Base-by-base conservation (phyloP, 2,888 invertebrate genomes). In the Dryococelus australis region DNA sequence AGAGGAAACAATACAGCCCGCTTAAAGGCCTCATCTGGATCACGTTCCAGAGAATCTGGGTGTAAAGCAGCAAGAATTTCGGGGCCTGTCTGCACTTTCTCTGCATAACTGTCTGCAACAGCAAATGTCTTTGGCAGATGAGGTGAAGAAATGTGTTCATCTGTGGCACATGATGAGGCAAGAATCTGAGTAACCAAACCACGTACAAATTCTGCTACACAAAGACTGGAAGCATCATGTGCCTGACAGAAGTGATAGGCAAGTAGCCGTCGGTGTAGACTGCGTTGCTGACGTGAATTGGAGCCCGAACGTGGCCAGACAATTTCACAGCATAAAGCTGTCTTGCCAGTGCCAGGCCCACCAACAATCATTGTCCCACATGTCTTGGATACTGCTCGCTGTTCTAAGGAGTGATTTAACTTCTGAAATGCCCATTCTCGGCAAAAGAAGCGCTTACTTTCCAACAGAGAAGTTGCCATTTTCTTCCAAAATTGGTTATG, bases 341-440 rank as follows among this genome's bases (percentile, higher is more conserved):
- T 98, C 92, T 99, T 99, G 0, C 99, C 99, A 90, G 98, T 97
- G 28, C 99, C 99, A 0, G 98, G 97, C 0, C 98, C 98, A 89
- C 97, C 98, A 88, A 98, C 93, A 87, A 99, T 95, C 84, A 99
- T 94, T 1, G 98, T 97, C 0, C 99, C 99, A 90, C 97, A 97
- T 0, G 97, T 96, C 92, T 98, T 97, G 89, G 96, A 96, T 26
- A 95, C 95, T 0, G 97, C 96, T 88, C 98, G 86, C 92, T 98
- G 97, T 91, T 99, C 98, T 90, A 99, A 92, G 90, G 98, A 98
- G 90, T 98, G 96, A 1, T 96, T 96, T 65, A 99, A 94, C 93
- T 99, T 99, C 93, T 97, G 97, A 91, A 99, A 97, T 10, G 97
- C 98, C 99, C 99, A 99, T 92, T 99, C 99, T 13, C 99, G 95